Conservation (phyloP, 2,888 invertebrate species). For the Apomyelois bistriatella region DNA sequence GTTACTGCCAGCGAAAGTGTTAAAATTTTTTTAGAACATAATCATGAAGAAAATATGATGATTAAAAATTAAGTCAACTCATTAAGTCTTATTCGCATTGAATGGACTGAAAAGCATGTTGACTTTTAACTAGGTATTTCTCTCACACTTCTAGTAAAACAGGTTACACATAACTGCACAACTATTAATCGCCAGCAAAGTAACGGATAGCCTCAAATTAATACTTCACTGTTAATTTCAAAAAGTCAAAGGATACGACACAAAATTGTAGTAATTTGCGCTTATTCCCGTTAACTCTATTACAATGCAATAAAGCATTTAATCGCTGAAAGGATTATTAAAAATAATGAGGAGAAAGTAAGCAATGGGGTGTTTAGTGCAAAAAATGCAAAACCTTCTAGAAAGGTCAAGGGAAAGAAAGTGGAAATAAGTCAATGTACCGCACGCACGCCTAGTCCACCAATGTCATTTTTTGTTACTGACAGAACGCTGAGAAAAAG, state of each 20-base stretch:
- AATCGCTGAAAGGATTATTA: constrained; percentile 7
- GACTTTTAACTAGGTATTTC: neutral
- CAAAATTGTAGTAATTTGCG: neutral
- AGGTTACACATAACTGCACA: neutral
- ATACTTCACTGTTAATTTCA: neutral
- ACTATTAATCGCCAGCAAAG: neutral
- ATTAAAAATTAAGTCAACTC: no score
- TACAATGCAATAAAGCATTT: neutral
- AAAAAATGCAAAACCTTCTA: constrained; percentile 44
- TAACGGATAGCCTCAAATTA: constrained; percentile 6
- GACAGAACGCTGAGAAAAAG: neutral
- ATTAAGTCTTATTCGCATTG: no score
- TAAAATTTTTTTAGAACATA: no score
- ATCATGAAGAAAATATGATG: no score
- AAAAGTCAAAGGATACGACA: neutral
- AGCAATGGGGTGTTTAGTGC: constrained; percentile 39
- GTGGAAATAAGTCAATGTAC: constrained; percentile 2
- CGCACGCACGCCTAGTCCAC: neutral
- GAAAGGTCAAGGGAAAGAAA: constrained; percentile 13
- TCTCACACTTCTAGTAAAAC: neutral
- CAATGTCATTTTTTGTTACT: neutral
- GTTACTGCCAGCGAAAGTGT: no score
- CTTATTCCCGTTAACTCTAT: neutral
- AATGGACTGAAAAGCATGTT: no score
- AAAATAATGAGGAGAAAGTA: constrained; percentile 63